These are phyloP conservation scores for Miniopterus natalensis DNA, from an alignment of 2,113 vertebrate species.

Conservation along the genomic window DNA sequence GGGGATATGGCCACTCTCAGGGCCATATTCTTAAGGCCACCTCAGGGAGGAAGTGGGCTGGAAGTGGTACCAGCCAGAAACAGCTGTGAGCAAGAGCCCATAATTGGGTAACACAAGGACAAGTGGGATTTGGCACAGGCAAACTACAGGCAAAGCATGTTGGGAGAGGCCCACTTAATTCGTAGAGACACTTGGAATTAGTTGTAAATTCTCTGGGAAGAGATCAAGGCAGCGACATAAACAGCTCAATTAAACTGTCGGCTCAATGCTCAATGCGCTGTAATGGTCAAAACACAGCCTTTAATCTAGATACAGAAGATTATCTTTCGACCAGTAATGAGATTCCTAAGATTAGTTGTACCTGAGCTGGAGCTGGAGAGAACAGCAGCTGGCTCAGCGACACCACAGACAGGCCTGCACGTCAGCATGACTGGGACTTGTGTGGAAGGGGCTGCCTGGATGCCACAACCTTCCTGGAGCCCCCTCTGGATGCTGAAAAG, in stretches of 20 bases:
- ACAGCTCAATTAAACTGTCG: constrained; percentile 82
- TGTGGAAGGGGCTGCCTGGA: constrained; percentile 41
- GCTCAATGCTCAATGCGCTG: constrained; percentile 70
- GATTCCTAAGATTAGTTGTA: constrained; percentile 80
- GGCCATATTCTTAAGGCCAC: constrained; percentile 18
- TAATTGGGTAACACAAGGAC: constrained; percentile 74
- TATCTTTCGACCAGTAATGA: constrained; percentile 75
- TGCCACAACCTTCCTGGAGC: background rate
- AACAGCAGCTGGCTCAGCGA: constrained; percentile 47
- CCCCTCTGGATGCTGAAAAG: background rate
- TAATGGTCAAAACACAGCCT: constrained; percentile 83
- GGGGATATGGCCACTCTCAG: background rate
- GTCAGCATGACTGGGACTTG: background rate
- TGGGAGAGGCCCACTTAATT: constrained; percentile 77
- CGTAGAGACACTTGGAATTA: constrained; percentile 79
- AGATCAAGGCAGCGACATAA: constrained; percentile 75
- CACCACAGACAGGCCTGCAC: background rate
- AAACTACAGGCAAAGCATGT: constrained; percentile 71
- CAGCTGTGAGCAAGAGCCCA: constrained; percentile 38
- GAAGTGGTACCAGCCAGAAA: constrained; percentile 53
- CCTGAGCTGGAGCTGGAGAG: constrained; percentile 67
- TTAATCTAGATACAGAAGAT: constrained; percentile 83
- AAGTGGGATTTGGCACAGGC: constrained; percentile 70
- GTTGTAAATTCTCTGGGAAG: constrained; percentile 77
- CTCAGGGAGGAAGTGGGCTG: constrained; percentile 63